These are phyloP conservation scores for Hypomecis atomaria DNA, from an alignment of 2,888 invertebrate species.

Conservation along the genomic window DNA sequence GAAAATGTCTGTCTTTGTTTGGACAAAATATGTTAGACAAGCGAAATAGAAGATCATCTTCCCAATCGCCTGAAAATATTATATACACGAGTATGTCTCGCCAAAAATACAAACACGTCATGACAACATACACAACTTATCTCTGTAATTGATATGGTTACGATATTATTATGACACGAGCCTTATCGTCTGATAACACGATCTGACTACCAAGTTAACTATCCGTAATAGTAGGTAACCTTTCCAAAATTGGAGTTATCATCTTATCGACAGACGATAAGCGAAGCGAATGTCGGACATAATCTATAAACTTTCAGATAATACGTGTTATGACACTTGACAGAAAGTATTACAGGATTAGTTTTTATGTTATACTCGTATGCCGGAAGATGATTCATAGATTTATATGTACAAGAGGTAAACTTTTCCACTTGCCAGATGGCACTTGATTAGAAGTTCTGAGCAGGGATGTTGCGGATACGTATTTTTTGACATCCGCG, in stretches of 20 bases:
- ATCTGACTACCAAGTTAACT: constrained; percentile 49
- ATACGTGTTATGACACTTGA: constrained; percentile 26
- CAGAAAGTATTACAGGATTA: constrained; percentile 24
- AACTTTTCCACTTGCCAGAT: not conserved
- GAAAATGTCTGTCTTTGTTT: too few relatives aligned
- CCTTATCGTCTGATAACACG: constrained; percentile 46
- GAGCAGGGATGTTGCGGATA: too few relatives aligned
- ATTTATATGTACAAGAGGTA: not conserved
- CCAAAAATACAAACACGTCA: constrained; percentile 17
- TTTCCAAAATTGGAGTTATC: constrained; percentile 48
- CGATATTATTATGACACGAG: constrained; percentile 49
- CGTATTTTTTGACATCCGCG: too few relatives aligned
- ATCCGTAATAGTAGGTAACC: constrained; percentile 45
- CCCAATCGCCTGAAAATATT: not conserved
- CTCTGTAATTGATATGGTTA: constrained; percentile 54
- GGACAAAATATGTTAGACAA: too few relatives aligned
- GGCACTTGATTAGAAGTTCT: too few relatives aligned
- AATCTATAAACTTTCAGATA: constrained; percentile 33
- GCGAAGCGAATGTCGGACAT: constrained; percentile 26
- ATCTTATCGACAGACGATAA: constrained; percentile 30
- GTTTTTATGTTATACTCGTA: not conserved
- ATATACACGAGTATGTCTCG: not conserved
- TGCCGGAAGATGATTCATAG: not conserved
- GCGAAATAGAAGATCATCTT: not conserved
- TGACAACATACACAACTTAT: constrained; percentile 42